Evolutionary conservation across 2,888 invertebrate species (phyloP), one percentile per base, ranked within the genome.

Genomic region (Cheilosia scutellata): DNA sequence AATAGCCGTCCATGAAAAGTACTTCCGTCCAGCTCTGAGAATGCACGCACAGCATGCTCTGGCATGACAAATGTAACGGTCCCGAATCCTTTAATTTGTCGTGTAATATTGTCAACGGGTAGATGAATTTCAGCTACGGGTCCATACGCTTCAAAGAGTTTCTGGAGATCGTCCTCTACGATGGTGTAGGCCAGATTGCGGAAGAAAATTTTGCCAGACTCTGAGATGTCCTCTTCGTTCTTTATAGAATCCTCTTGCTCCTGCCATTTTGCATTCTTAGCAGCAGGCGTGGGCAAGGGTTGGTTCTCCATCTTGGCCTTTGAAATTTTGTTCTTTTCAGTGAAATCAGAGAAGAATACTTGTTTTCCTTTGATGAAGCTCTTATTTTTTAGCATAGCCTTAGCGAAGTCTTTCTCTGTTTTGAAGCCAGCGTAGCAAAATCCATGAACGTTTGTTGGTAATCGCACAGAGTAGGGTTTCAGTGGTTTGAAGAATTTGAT

Each of bases 401-500:
- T 95, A 37, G 95, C 95, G 89, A 96, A 94, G 87, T 96, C 96
- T 86, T 95, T 95, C 90, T 98, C 96, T 4, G 95, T 95, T 91
- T 96, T 95, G 89, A 98, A 98, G 2, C 97, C 97, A n/a, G 97
- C 96, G 93, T 96, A 98, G 49, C 97, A 98, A 89, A 98, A 96
- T 5, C 98, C 97, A 90, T 96, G 95, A 2, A 96, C 93, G 88
- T 95, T 94, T n/a, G 94, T 91, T 0, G 98, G 97, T 53, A 98
- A 92, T 83, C 97, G 94, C 74, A 98, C 95, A 4, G 97, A 96
- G 90, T 94, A 96, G 1, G 96, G 95, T 87, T 95, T 95, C 5
- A 97, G 89, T 0, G 97, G 97, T 89, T 95, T 95, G 88, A 98
- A 97, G 90, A 98, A 98, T 87, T 96, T 95, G 90, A 96, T 95